Evolutionary conservation across 2,888 invertebrate genomes (phyloP).

Genomic region (Tribolium freemani): DNA sequence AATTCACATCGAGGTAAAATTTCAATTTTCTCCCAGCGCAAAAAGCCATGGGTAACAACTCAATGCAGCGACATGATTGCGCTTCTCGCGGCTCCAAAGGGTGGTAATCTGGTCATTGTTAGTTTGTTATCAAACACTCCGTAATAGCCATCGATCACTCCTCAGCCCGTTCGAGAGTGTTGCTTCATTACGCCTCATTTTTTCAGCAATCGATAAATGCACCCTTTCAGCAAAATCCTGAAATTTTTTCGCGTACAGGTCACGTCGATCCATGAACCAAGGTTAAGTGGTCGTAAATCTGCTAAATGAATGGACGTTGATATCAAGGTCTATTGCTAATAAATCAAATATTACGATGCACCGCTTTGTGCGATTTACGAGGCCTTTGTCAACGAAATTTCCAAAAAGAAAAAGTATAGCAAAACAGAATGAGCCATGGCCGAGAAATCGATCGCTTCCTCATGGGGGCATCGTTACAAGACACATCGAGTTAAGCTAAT

Average conservation of each 20-base stretch:
- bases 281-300: conserved; percentile 44
- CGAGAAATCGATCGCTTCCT: conserved; percentile 4
- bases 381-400: conserved; percentile 37
- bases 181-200: conserved; percentile 52
- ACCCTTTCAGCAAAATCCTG: conserved; percentile 34
- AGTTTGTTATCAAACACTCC: conserved; percentile 30
- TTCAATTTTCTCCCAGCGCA: conserved; percentile 19
- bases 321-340: conserved; percentile 44
- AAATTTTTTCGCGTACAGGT: conserved; percentile 42
- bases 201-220: conserved; percentile 48
- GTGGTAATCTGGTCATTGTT: conserved; percentile 30
- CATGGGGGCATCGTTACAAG: background rate
- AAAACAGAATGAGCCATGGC: conserved; percentile 9
- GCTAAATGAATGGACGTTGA: conserved; percentile 44
- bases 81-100: conserved; percentile 6
- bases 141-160: conserved; percentile 28
- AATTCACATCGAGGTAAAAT: conserved; percentile 34
- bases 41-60: conserved; percentile 1
- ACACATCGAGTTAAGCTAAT: conserved; percentile 6
- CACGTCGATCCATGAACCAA: conserved; percentile 41
- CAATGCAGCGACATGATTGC: conserved; percentile 1
- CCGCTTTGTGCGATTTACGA: conserved; percentile 39
- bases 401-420: background rate
- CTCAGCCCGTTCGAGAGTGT: conserved; percentile 39
- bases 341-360: conserved; percentile 45